Evolutionary conservation across 2,888 invertebrate genomes (phyloP).

Genomic region (Brassicogethes aeneus): DNA sequence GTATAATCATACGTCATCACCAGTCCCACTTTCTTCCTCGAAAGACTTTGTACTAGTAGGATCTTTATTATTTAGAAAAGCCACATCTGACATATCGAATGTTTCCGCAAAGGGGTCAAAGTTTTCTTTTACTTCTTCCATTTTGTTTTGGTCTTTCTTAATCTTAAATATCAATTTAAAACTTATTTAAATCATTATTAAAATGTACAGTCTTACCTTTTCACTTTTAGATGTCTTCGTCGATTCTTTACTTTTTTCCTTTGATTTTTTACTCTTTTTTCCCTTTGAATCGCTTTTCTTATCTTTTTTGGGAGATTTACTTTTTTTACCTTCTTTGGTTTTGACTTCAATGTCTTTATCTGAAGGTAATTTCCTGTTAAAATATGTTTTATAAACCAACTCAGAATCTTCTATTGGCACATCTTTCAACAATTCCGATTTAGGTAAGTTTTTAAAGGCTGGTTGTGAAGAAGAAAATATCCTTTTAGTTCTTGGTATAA

Average conservation of each 20-base stretch:
- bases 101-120: too few relatives aligned
- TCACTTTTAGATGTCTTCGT: background rate
- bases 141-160: too few relatives aligned
- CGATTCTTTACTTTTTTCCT: slow-evolving; percentile 5
- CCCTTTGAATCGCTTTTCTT: slow-evolving; percentile 1
- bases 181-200: too few relatives aligned
- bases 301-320: background rate
- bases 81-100: too few relatives aligned
- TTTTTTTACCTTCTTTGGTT: background rate
- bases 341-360: background rate
- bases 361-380: background rate
- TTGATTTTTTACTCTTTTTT: slow-evolving; percentile 5
- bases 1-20: too few relatives aligned
- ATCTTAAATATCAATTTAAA: too few relatives aligned
- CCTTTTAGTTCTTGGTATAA: slow-evolving; percentile 6
- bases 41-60: too few relatives aligned
- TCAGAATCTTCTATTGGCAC: slow-evolving; percentile 15
- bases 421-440: slow-evolving; percentile 12
- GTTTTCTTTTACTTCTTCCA: too few relatives aligned
- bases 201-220: too few relatives aligned
- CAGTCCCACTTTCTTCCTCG: too few relatives aligned
- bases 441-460: slow-evolving; percentile 9
- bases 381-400: slow-evolving; percentile 14
- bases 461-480: background rate
- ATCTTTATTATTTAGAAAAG: too few relatives aligned